Conservation (phyloP, 2,113 vertebrate genomes). For the Reinhardtius hippoglossoides region DNA sequence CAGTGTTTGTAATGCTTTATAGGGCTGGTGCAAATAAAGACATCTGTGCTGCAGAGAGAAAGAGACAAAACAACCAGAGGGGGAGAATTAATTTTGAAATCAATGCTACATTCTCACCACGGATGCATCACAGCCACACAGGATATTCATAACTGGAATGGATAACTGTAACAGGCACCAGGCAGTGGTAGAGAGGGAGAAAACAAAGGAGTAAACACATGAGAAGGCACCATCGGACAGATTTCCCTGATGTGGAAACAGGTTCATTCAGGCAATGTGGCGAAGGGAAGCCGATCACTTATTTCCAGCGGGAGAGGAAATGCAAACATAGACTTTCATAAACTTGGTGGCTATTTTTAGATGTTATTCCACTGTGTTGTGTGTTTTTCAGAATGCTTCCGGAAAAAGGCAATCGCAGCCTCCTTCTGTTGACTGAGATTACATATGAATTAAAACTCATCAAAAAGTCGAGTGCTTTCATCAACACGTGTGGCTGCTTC, state of each 20-base stretch:
- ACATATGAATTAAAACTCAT: not conserved
- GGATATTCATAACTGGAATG: not conserved
- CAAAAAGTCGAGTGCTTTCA: not conserved
- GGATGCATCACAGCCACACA: not conserved
- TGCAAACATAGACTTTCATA: slow-evolving; percentile 13
- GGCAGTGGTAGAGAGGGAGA: not conserved
- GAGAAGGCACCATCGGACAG: not conserved
- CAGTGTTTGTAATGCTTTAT: slow-evolving; percentile 92
- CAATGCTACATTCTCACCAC: not conserved
- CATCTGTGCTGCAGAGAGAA: slow-evolving; percentile 88
- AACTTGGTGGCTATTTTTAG: slow-evolving; percentile 20
- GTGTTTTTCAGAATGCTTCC: not conserved
- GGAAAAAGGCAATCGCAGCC: not conserved
- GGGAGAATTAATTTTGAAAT: slow-evolving; percentile 5
- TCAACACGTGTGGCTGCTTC: not conserved
- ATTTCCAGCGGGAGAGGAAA: slow-evolving; percentile 27
- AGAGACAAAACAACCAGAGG: slow-evolving; percentile 26
- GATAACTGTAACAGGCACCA: not conserved
- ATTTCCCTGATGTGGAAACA: slow-evolving; percentile 7
- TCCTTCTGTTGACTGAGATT: not conserved
- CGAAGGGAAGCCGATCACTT: not conserved
- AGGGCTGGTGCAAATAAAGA: slow-evolving; percentile 97
- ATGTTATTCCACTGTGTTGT: not conserved
- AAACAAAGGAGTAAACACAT: not conserved
- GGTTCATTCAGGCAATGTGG: not conserved